These are phyloP conservation scores for Myopa tessellatipennis DNA, from an alignment of 2,888 invertebrate species.

Conservation along the genomic window DNA sequence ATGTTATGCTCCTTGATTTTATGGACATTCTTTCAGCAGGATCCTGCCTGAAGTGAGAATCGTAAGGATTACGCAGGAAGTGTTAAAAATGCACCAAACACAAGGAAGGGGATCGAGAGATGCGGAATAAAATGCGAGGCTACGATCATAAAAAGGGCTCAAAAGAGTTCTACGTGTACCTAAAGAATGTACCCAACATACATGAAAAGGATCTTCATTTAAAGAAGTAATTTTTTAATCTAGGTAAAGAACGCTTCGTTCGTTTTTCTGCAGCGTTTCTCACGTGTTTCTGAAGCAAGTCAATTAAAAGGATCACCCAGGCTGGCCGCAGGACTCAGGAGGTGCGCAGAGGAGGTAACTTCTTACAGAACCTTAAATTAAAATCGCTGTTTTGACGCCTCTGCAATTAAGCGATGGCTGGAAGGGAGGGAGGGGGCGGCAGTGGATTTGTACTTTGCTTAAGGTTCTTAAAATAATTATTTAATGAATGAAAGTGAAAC, in stretches of 20 bases:
- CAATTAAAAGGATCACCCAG: conserved; percentile 32
- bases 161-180: too few species aligned
- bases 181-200: not conserved
- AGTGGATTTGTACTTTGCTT: too few species aligned
- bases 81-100: not conserved
- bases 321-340: not conserved
- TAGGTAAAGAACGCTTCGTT: not conserved
- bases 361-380: conserved; percentile 1
- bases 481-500: conserved; percentile 33
- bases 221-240: not conserved
- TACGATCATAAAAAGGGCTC: not conserved
- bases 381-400: not conserved
- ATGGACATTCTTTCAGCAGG: not conserved
- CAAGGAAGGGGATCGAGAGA: too few species aligned
- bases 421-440: not conserved
- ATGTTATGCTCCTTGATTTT: too few species aligned
- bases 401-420: not conserved
- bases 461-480: not conserved
- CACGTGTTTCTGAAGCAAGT: conserved; percentile 17
- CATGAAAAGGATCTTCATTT: not conserved
- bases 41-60: not conserved
- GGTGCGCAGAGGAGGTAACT: not conserved
- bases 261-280: not conserved
- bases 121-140: too few species aligned
- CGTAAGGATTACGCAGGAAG: not conserved